These are phyloP conservation scores for Eupithecia tripunctaria DNA, from an alignment of 2,888 invertebrate genomes.

Conservation along the genomic window DNA sequence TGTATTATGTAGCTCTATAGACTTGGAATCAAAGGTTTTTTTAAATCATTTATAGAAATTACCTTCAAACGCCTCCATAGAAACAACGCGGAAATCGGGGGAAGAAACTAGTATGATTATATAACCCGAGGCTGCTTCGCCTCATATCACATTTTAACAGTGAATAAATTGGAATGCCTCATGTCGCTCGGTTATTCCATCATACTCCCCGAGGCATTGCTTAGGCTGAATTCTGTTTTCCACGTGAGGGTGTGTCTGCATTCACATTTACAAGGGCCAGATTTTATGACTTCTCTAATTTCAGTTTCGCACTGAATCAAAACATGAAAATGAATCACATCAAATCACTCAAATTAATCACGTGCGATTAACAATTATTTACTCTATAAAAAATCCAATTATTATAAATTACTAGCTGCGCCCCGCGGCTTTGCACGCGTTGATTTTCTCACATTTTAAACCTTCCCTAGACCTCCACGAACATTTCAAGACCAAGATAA, in stretches of 20 bases:
- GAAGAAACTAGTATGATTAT: not conserved
- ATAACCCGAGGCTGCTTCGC: conserved; percentile 11
- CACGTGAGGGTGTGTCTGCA: conserved; percentile 32
- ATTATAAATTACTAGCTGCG: too few species aligned
- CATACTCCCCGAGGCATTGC: conserved; percentile 55
- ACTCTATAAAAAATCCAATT: not conserved
- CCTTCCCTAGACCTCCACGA: too few species aligned
- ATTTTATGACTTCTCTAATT: not conserved
- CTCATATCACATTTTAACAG: conserved; percentile 32
- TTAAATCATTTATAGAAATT: too few species aligned
- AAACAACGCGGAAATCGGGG: not conserved
- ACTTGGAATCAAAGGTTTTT: too few species aligned
- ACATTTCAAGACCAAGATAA: too few species aligned
- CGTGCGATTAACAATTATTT: not conserved
- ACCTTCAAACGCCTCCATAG: not conserved
- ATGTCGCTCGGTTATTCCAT: conserved; percentile 67
- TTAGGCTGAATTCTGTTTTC: conserved; percentile 66
- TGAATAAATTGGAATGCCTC: conserved; percentile 66
- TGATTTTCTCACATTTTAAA: too few species aligned
- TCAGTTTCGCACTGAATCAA: not conserved
- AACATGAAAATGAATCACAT: not conserved
- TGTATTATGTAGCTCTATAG: too few species aligned
- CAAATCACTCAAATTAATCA: too few species aligned
- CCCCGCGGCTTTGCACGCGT: too few species aligned
- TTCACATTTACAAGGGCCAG: not conserved